Base-by-base conservation (phyloP, 2,113 vertebrate species). In the Forbesichthys papilliferus region DNA sequence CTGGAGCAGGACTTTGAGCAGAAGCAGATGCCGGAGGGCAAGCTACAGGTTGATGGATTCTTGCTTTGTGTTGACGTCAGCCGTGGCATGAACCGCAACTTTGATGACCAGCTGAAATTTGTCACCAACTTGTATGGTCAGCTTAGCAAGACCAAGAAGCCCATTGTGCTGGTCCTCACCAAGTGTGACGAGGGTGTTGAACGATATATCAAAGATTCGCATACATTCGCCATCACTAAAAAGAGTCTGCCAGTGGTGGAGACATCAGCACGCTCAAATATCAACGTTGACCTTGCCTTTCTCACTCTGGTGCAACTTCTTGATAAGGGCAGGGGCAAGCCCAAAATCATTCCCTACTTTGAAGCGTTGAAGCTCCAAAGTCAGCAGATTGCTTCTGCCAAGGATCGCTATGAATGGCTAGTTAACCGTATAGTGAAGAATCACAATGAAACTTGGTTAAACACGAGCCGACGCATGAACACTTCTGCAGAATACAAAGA, bases 1-100 rank as follows among this genome's bases (percentile, higher is more conserved):
- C 80, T 99, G 87, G 98, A 99, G 75, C 98, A 99, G 90, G 98
- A 99, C 92, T 99, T 99, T 78, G 97, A 99, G 84, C 98, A 99
- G 84, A 99, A 99, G 69, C 98, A 99, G 88, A 99, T 99, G 98
- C 96, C 98, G 0, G 98, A 99, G 8, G 98, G 98, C 4, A 99
- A 99, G 81, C 89, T 99, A 54, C 92, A 96, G 79, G 91, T 98
- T 0, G 98, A 99, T 10, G 98, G 98, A 4, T 99, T 98, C 80
- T 87, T 99, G 3, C 94, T 99, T 0, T 98, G 98, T 57, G 86
- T 98, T 0, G 98, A 99, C 10, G 97, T 99, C 5, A 99, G 97
- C 88, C 86, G 96, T 53, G 98, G 96, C 5, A 99, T 98, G 97
- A 99, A 99, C 83, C 91, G 97, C 71, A 98, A 94, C 89, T 98